phyloP scores from a whole-genome alignment of 1,140 invertebrate species.

The Solenopsis invicta region DNA sequence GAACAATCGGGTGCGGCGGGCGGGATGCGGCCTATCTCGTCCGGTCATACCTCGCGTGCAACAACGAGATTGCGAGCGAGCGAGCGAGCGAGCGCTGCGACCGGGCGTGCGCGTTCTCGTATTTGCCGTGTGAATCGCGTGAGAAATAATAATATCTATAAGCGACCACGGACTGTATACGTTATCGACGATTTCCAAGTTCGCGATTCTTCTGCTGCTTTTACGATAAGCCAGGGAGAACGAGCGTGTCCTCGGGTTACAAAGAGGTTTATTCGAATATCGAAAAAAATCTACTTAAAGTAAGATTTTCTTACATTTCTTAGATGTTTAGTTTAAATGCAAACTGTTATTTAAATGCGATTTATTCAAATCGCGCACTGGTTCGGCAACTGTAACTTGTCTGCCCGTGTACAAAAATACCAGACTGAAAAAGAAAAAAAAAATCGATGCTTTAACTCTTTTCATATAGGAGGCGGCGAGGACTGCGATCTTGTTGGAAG shows the following conservation, averaged over 20 bases:
- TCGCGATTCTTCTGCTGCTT: conserved; percentile 11
- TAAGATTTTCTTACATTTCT: neutral
- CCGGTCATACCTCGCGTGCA: conserved; percentile 78
- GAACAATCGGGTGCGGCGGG: conserved; percentile 69
- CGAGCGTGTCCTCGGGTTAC: neutral
- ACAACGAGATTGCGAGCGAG: conserved; percentile 76
- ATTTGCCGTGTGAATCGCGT: conserved; percentile 50
- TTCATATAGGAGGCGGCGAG: neutral
- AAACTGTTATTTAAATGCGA: neutral
- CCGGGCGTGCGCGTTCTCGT: conserved; percentile 1
- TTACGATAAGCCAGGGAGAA: neutral
- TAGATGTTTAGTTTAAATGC: neutral
- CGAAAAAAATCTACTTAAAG: neutral
- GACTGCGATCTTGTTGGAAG: neutral
- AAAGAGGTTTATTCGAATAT: neutral
- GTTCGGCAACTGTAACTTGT: neutral
- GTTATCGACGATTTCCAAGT: conserved; percentile 48
- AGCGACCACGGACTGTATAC: neutral
- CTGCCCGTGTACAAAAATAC: neutral
- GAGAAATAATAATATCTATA: conserved; percentile 70
- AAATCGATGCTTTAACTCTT: conserved; percentile 7
- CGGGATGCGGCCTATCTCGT: conserved; percentile 74
- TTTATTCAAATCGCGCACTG: neutral
- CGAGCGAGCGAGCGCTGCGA: conserved; percentile 9
- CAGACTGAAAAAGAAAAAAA: neutral